Evolutionary conservation across 2,113 vertebrate genomes (phyloP).

Genomic region (human (Homo sapiens)): GRCh38 chr14:99126501-99127000

Average conservation of each 20-base stretch:
- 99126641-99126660: slow-evolving; percentile 3
- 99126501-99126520: neutral
- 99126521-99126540: neutral
- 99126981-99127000: neutral
- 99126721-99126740: slow-evolving; percentile 51
- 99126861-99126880: neutral
- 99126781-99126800: slow-evolving; percentile 25
- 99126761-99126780: slow-evolving; percentile 62
- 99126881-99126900: neutral
- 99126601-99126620: neutral
- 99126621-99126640: neutral
- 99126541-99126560: neutral
- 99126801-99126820: slow-evolving; percentile 21
- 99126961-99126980: accelerated
- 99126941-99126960: neutral
- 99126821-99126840: neutral
- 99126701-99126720: slow-evolving; percentile 31
- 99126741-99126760: slow-evolving; percentile 72
- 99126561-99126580: neutral
- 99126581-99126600: neutral
- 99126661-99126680: neutral
- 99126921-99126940: neutral
- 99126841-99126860: neutral
- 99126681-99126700: slow-evolving; percentile 32
- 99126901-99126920: neutral